A percentile compares a stretch with the other conserved stretches of the same genome.
phyloP scores from a whole-genome alignment of 2,113 vertebrate genomes.

The Oryzias melastigma region DNA sequence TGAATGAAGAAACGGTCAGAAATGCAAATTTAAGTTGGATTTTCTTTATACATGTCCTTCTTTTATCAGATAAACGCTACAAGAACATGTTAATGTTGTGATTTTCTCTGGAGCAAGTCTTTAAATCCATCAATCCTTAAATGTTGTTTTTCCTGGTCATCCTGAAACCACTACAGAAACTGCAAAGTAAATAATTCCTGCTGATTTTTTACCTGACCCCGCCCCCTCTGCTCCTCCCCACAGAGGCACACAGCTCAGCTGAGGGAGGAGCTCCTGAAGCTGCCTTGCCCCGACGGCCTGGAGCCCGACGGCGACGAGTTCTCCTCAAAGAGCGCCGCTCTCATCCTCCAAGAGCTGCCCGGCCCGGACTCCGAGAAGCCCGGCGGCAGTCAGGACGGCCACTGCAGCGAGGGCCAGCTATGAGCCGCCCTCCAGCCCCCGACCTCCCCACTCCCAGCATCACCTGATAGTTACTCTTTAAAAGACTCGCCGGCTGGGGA shows the following conservation, averaged over 20 bases:
- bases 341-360: slow-evolving; percentile 81
- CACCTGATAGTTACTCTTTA: slow-evolving; percentile 44
- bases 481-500: slow-evolving; percentile 88
- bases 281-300: slow-evolving; percentile 92
- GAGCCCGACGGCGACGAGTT: slow-evolving; percentile 87
- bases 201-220: no score
- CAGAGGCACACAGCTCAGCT: slow-evolving; percentile 97
- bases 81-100: no score
- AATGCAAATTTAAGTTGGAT: no score
- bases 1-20: no score
- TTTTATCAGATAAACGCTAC: no score
- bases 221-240: not conserved
- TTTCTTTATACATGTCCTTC: no score
- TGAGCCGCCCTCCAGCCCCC: slow-evolving; percentile 74
- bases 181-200: no score
- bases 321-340: slow-evolving; percentile 80
- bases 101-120: no score
- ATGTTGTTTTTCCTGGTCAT: no score
- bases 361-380: slow-evolving; percentile 86
- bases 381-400: slow-evolving; percentile 87
- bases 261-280: slow-evolving; percentile 93
- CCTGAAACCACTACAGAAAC: no score
- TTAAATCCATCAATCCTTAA: no score
- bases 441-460: slow-evolving; percentile 46
- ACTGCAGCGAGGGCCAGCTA: slow-evolving; percentile 88